These are phyloP conservation scores for Heliconius erato DNA, from an alignment of 2,888 invertebrate genomes.

Conservation along the genomic window DNA sequence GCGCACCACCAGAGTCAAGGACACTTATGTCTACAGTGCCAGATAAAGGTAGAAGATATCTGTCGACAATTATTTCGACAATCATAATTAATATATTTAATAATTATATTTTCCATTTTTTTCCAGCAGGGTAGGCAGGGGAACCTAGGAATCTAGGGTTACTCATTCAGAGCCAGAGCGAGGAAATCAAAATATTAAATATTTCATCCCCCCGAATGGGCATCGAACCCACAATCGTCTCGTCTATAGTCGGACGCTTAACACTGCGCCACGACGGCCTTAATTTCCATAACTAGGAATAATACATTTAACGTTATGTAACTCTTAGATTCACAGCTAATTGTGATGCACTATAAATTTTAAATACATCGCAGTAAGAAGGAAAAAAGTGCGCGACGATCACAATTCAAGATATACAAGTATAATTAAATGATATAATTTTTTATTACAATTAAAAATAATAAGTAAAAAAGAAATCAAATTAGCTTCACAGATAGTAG, in stretches of 20 bases:
- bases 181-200: too few species aligned
- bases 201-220: too few species aligned
- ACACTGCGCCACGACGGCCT: too few species aligned
- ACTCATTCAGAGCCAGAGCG: too few species aligned
- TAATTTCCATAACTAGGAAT: background rate
- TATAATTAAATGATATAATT: background rate
- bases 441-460: too few species aligned
- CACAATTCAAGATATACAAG: background rate
- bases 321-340: background rate
- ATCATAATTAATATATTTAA: background rate
- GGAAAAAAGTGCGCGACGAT: background rate
- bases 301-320: background rate
- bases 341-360: background rate
- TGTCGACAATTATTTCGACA: slow-evolving; percentile 51
- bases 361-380: background rate
- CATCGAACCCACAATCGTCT: too few species aligned
- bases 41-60: slow-evolving; percentile 76
- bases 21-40: slow-evolving; percentile 75
- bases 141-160: too few species aligned
- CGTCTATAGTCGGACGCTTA: too few species aligned
- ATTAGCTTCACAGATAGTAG: too few species aligned
- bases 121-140: too few species aligned
- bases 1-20: slow-evolving; percentile 87
- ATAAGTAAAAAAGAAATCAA: too few species aligned
- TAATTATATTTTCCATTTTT: too few species aligned